Evolutionary conservation across 2,888 invertebrate species (phyloP).

Genomic region (Xestia rhomboidea): DNA sequence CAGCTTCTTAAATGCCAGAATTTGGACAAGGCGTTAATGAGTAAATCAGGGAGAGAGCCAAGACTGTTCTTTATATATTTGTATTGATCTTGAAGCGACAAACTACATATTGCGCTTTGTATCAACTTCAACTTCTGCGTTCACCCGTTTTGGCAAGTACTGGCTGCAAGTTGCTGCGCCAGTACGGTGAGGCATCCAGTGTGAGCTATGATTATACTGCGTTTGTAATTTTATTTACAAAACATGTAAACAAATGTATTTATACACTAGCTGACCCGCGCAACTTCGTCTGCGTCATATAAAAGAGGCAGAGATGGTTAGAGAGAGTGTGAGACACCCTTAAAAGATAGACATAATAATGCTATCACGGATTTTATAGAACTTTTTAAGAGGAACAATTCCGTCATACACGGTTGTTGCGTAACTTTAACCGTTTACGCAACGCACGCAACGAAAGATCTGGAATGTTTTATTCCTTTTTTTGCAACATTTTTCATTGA

Average conservation of each 20-base stretch:
- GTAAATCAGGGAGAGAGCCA: neutral
- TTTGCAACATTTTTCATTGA: too few relatives aligned
- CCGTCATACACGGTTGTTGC: too few relatives aligned
- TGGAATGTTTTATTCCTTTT: too few relatives aligned
- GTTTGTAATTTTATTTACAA: neutral
- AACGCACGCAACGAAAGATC: too few relatives aligned
- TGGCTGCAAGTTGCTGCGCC: slow-evolving; percentile 3
- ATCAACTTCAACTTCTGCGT: neutral
- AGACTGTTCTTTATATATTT: neutral
- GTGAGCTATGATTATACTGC: neutral
- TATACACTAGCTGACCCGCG: too few relatives aligned
- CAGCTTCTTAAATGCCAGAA: neutral
- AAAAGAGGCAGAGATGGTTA: too few relatives aligned
- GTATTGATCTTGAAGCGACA: neutral
- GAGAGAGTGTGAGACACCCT: too few relatives aligned
- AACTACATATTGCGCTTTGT: neutral
- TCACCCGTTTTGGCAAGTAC: neutral
- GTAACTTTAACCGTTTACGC: too few relatives aligned
- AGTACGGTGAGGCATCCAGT: neutral
- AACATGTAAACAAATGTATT: neutral
- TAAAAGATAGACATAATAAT: too few relatives aligned
- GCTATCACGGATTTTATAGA: too few relatives aligned
- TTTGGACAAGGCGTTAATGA: neutral
- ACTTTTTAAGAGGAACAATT: too few relatives aligned
- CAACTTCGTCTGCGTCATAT: too few relatives aligned